Percentiles rank a stretch among this genome's conserved stretches.
These are phyloP conservation scores for Orthonyx spaldingii DNA, from an alignment of 2,113 vertebrate species.

Conservation along the genomic window DNA sequence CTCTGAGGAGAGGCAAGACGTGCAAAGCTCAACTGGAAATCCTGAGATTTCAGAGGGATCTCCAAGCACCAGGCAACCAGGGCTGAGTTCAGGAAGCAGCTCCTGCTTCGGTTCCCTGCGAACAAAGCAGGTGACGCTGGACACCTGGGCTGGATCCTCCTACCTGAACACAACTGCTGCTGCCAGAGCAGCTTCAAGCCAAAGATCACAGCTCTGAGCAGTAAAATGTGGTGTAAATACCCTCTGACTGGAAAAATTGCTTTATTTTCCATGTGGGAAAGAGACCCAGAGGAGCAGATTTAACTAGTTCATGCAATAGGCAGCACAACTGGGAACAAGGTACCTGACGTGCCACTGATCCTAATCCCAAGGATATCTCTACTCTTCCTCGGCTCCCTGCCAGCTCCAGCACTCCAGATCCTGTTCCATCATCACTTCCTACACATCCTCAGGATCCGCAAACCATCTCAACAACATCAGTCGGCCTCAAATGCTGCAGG, in stretches of 20 bases:
- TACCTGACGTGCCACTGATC: neutral
- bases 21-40: constrained; percentile 21
- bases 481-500: accelerated
- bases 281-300: neutral
- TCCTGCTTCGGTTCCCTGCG: neutral
- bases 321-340: neutral
- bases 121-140: neutral
- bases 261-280: neutral
- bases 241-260: neutral
- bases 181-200: neutral
- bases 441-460: neutral
- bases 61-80: neutral
- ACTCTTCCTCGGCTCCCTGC: neutral
- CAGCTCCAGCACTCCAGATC: neutral
- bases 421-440: neutral
- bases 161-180: neutral
- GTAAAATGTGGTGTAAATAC: neutral
- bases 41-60: neutral
- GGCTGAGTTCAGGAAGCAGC: neutral
- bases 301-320: neutral
- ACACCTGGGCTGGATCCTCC: neutral
- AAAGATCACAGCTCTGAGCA: neutral
- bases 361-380: neutral
- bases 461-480: neutral
- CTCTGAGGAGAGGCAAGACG: neutral